Evolutionary conservation across 2,797 vertebrate genomes (phyloP), one percentile per base, ranked within the genome.

Genomic region (Coendou prehensilis): DNA sequence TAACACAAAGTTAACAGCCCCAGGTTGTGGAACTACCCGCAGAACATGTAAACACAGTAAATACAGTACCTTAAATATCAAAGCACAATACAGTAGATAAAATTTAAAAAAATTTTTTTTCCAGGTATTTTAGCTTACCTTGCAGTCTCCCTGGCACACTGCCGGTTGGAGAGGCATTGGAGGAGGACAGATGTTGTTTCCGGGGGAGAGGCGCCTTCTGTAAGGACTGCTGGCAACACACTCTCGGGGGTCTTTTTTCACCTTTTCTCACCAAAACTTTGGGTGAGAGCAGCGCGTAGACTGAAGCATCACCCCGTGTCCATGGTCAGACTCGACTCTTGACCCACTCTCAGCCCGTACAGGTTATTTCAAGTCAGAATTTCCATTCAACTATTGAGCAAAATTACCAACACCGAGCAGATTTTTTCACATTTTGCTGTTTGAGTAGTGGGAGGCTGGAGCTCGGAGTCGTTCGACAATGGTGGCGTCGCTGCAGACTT

Each of bases 401-500:
- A 26, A 76, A 15, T 75, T 14, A 30, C 13, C 26, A 15, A 47
- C 47, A 8, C 26, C 1, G 22, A 30, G 45, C 45, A 76, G 23
- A 9, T 20, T 9, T 71, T 67, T 64, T 67, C 15, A 2, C 33
- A 67, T 2, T 20, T 13, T 75, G 37, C 45, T 14, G 41, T 7
- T 47, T 11, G 3, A 50, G 71, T 28, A 13, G 5, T 45, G 45
- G 18, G 2, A 13, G 14, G 45, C 5, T 7, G 10, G 45, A 28
- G 23, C 23, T 15, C 1, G 5, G 41, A 11, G 73, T 9, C 1
- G 2, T 30, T 33, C 3, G 7, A 71, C 18, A 9, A 4, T 37
- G 1, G 3, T 0, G 67, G 67, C 3, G 8, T 41, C 18, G 3
- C 69, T 1, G 6, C 18, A 18, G n/a, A 69, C 1, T 0, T 0